These are phyloP conservation scores for Apostichopus japonicus DNA, from an alignment of 35 echinoderm and acorn worm species.

Conservation along the genomic window DNA sequence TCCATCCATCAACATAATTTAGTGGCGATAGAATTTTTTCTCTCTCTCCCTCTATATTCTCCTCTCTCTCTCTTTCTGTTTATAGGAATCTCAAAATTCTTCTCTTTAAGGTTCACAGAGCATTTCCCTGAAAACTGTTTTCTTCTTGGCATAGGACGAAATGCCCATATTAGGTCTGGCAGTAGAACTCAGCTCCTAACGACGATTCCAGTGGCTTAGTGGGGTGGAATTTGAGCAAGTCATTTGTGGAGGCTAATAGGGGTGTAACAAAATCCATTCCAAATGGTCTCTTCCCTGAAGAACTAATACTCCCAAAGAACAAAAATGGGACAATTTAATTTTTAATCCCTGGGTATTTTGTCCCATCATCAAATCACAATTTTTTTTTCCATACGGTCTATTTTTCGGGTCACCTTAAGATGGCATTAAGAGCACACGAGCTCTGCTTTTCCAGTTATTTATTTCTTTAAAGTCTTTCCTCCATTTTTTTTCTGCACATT, in stretches of 20 bases:
- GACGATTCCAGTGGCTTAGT: background rate
- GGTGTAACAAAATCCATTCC: background rate
- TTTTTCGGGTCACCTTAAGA: background rate
- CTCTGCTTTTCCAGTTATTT: too few relatives aligned
- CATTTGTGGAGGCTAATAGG: background rate
- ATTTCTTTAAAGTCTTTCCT: too few relatives aligned
- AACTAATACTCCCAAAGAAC: background rate
- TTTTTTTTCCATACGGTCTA: background rate
- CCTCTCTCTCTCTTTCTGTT: background rate
- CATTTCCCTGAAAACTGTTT: background rate
- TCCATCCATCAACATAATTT: slow-evolving; percentile 41
- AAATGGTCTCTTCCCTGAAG: background rate
- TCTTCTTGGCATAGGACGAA: background rate
- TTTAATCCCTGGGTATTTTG: background rate
- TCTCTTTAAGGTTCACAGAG: background rate
- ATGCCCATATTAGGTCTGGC: background rate
- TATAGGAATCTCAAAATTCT: background rate
- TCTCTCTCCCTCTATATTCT: background rate
- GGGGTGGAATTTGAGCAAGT: background rate
- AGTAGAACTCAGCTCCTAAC: background rate
- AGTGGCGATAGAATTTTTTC: background rate
- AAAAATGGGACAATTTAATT: background rate
- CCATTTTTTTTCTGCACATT: too few relatives aligned
- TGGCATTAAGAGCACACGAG: too few relatives aligned
- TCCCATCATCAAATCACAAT: background rate